phyloP scores from a whole-genome alignment of 2,797 vertebrate genomes.

The Oryzias sinensis region DNA sequence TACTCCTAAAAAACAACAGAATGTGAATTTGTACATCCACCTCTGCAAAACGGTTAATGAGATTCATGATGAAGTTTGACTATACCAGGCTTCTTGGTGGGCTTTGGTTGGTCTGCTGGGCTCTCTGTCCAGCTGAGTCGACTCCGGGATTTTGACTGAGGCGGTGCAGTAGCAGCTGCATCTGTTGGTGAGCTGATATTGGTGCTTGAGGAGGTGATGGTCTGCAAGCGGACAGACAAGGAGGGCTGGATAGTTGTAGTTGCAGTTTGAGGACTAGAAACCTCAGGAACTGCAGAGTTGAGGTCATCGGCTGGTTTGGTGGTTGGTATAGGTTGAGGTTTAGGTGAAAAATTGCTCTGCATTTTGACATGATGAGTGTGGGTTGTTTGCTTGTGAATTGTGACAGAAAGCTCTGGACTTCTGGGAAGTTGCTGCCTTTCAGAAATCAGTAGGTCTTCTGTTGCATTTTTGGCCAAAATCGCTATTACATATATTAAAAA shows the following conservation, averaged over 20 bases:
- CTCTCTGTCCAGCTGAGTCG: conserved; percentile 74
- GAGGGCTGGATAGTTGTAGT: conserved; percentile 6
- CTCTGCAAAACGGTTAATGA: neutral
- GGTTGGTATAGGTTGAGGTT: conserved; percentile 13
- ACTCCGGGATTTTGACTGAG: conserved; percentile 34
- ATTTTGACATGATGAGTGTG: neutral
- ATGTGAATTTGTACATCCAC: neutral
- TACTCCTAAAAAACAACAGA: conserved; percentile 69
- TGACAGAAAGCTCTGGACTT: conserved; percentile 10
- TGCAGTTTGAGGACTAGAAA: conserved; percentile 24
- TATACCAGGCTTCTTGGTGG: conserved; percentile 70
- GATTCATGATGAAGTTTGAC: neutral
- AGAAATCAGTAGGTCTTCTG: conserved; percentile 33
- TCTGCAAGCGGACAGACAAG: neutral
- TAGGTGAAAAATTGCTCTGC: conserved; percentile 7
- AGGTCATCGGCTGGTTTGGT: neutral
- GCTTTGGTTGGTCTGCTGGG: conserved; percentile 49
- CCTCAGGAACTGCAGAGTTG: conserved; percentile 8
- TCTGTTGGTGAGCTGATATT: neutral
- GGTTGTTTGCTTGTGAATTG: conserved; percentile 2
- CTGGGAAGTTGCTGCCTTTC: conserved; percentile 30
- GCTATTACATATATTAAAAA: conserved; percentile 17
- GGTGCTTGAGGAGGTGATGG: conserved; percentile 18
- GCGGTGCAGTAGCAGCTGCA: neutral
- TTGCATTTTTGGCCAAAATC: conserved; percentile 4